A percentile compares a stretch with the other conserved stretches of the same genome.
Evolutionary conservation across 2,797 vertebrate genomes (phyloP).

Genomic region (Erpetoichthys calabaricus): DNA sequence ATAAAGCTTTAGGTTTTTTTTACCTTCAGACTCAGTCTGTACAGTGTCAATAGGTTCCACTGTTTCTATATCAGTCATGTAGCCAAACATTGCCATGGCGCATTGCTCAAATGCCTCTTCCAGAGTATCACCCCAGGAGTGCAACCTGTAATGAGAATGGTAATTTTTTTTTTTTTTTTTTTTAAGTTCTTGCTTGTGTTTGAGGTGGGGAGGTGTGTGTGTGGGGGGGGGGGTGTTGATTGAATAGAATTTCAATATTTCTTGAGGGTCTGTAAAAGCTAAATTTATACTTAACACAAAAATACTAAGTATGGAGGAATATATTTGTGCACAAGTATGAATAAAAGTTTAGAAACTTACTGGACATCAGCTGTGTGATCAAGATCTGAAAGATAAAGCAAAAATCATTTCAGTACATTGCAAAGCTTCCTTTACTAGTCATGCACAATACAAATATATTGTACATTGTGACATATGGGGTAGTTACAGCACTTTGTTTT

Average conservation of each 20-base stretch:
- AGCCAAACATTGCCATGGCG: constrained; percentile 94
- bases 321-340: too few relatives aligned
- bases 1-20: constrained; percentile 8
- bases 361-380: constrained; percentile 97
- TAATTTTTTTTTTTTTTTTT: not conserved
- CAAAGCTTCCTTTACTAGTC: too few relatives aligned
- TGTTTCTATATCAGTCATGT: constrained; percentile 90
- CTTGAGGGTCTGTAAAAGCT: too few relatives aligned
- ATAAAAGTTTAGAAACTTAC: constrained; percentile 52
- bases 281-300: too few relatives aligned
- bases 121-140: constrained; percentile 82
- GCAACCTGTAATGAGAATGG: constrained; percentile 51
- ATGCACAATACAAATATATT: too few relatives aligned
- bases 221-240: not conserved
- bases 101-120: constrained; percentile 94
- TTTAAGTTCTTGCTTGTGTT: constrained; percentile 6
- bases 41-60: constrained; percentile 74
- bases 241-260: not conserved
- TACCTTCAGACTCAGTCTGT: constrained; percentile 79
- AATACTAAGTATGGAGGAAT: too few relatives aligned
- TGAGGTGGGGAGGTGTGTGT: accelerated
- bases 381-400: constrained; percentile 60
- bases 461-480: too few relatives aligned
- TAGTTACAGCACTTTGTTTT: too few relatives aligned
- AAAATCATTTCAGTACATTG: not conserved